Base-by-base conservation (phyloP, 1,140 invertebrate genomes). In the Nasonia longicornis region DNA sequence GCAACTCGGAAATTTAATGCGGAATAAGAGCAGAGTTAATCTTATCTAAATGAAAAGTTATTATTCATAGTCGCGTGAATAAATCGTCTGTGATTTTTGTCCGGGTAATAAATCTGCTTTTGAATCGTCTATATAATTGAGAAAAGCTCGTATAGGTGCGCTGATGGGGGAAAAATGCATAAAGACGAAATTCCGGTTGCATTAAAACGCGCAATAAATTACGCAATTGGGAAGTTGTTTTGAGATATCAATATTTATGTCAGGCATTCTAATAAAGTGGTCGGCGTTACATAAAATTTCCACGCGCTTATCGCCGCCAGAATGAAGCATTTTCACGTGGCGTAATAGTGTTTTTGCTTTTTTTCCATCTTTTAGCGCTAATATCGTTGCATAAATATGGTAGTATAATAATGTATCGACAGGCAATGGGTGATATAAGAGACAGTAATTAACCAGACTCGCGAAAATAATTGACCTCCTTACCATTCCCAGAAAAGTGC, bases 161-260 rank as follows among this genome's bases (percentile, higher is more conserved):
- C 16, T 35, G 52, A n/a, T 20, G 52, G n/a, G 3, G 3, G n/a
- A 58, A 58, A 58, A n/a, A 16, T 42, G 38, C 10, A 42, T 58
- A 58, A n/a, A 14, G 52, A 20, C 16, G 14, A 58, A 58, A 58
- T 58, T 48, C 45, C 45, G 14, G 12, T 14, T 14, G 14, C 45
- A 3, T 16, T 48, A 3, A 14, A 12, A 16, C 45, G 45, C 12
- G 11, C 6, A 1, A 58, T 20, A 48, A 73, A 10, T 73, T 16
- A 35, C 14, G 29, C 26, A 35, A 75, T 63, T 63, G 31, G 12
- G 58, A 63, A 75, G 35, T 63, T 35, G 35, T 63, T 75, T 35
- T 16, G 29, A 75, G 63, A 35, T 31, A 63, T 75, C 20, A 63
- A 75, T 35, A 63, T 75, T 58, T 31, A 63, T 74, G 26, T 12